Conservation (phyloP, 2,888 invertebrate species). For the Drosophila algonquin region DNA sequence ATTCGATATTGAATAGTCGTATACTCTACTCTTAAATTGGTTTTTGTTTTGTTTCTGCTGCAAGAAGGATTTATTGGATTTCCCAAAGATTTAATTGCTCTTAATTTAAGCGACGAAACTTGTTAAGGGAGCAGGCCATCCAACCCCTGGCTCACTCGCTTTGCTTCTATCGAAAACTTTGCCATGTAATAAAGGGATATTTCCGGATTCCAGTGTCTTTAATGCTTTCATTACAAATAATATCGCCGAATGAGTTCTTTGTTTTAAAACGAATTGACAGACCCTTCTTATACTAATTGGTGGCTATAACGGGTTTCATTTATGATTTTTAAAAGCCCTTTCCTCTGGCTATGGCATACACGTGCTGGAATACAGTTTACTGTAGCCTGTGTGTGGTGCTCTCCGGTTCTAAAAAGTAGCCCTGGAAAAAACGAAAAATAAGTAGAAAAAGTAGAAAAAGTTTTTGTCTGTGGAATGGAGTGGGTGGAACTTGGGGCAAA, state of each 20-base stretch:
- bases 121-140: neutral
- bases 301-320: neutral
- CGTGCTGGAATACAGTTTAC: too few relatives aligned
- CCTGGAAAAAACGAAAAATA: neutral
- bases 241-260: too few relatives aligned
- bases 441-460: slow-evolving; percentile 13
- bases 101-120: neutral
- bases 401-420: neutral
- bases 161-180: too few relatives aligned
- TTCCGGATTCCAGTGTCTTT: too few relatives aligned
- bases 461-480: neutral
- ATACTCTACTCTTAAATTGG: neutral
- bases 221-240: too few relatives aligned
- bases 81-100: neutral
- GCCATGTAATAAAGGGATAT: too few relatives aligned
- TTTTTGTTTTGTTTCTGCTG: neutral
- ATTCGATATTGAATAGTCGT: neutral
- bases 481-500: slow-evolving; percentile 37
- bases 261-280: too few relatives aligned
- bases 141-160: too few relatives aligned
- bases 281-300: too few relatives aligned
- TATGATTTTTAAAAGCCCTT: neutral
- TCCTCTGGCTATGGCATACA: too few relatives aligned
- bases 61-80: neutral
- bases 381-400: neutral